These are phyloP conservation scores for Cercocebus atys DNA, from an alignment of 2,113 vertebrate genomes.

Conservation along the genomic window DNA sequence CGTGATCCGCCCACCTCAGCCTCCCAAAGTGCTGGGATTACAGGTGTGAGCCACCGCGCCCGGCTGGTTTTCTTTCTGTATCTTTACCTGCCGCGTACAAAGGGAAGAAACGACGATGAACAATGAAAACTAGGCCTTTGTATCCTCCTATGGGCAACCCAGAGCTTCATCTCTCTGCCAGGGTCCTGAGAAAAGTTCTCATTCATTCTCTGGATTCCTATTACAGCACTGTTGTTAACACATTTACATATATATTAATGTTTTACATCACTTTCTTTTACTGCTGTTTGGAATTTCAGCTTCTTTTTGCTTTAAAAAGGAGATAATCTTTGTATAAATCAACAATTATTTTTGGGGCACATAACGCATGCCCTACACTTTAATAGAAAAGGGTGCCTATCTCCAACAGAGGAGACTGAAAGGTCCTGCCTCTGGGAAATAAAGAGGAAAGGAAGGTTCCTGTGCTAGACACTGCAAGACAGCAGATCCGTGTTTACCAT, in stretches of 20 bases:
- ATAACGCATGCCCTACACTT: not conserved
- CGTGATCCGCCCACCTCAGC: rapidly evolving
- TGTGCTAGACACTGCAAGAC: not conserved
- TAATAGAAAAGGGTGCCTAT: not conserved
- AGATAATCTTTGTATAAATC: not conserved
- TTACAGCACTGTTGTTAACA: not conserved
- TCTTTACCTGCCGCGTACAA: not conserved
- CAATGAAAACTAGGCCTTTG: not conserved
- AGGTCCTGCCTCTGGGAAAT: not conserved
- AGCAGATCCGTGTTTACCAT: not conserved
- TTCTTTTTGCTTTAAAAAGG: not conserved
- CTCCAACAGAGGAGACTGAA: not conserved
- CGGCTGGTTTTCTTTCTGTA: not conserved
- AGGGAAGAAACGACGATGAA: not conserved
- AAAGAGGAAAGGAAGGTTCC: not conserved
- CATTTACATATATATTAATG: not conserved
- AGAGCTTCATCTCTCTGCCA: not conserved
- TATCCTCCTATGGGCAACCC: not conserved
- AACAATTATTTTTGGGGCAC: not conserved
- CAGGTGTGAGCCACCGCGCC: too few species aligned
- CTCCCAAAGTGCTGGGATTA: too few species aligned
- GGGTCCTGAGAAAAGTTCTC: not conserved
- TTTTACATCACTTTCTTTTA: not conserved
- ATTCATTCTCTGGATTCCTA: not conserved
- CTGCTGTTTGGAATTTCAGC: not conserved